phyloP scores from a whole-genome alignment of 1,140 invertebrate species.

The Micrasema minimum region DNA sequence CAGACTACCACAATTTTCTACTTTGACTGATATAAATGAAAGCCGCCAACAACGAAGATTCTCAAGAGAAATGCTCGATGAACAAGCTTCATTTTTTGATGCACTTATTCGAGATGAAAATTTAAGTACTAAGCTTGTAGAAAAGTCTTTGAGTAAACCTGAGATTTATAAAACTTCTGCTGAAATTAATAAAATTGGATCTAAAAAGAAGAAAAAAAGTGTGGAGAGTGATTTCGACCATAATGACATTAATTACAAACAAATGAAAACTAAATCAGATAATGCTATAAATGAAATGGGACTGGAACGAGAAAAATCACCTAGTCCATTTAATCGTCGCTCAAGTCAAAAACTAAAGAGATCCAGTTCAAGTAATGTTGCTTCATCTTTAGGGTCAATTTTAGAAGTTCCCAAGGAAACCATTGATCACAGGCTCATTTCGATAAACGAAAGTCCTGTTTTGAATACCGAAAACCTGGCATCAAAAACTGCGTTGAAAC shows the following conservation, averaged over 20 bases:
- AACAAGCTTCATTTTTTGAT: constrained; percentile 66
- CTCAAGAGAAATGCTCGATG: constrained; percentile 56
- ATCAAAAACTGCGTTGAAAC: constrained; percentile 62
- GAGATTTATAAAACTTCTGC: constrained; percentile 21
- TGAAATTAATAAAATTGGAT: constrained; percentile 46
- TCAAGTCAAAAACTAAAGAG: constrained; percentile 60
- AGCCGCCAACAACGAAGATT: constrained; percentile 34
- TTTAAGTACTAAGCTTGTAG: constrained; percentile 63
- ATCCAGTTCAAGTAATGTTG: constrained; percentile 60
- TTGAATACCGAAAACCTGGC: constrained; percentile 56
- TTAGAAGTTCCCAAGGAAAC: constrained; percentile 59
- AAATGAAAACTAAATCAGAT: constrained; percentile 61
- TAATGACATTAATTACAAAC: constrained; percentile 54
- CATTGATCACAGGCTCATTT: constrained; percentile 32
- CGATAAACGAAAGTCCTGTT: constrained; percentile 41
- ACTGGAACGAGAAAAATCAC: constrained; percentile 55
- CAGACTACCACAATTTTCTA: constrained; percentile 18
- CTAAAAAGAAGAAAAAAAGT: constrained; percentile 53
- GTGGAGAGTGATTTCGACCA: constrained; percentile 50
- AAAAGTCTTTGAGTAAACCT: constrained; percentile 60
- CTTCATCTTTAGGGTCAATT: constrained; percentile 61
- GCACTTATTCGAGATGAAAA: constrained; percentile 66
- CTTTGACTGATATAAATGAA: constrained; percentile 27
- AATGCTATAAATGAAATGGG: constrained; percentile 59
- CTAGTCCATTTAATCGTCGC: constrained; percentile 27